Evolutionary conservation across 2,113 vertebrate species (phyloP), one percentile per base, ranked within the genome.

Genomic region (Cyanoliseus patagonus): DNA sequence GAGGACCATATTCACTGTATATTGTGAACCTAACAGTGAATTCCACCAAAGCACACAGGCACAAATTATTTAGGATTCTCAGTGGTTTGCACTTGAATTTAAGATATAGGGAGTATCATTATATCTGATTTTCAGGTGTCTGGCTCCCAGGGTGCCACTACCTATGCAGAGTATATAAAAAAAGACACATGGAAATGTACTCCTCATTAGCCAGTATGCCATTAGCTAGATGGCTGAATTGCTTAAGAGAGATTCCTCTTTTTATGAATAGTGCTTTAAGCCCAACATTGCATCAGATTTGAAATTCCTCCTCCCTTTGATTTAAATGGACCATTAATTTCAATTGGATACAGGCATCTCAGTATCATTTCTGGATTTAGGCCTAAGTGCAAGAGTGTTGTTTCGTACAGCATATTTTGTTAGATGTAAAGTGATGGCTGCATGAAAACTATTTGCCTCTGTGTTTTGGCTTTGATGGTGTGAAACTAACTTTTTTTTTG

Each of bases 281-380:
- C 10, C 70, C 57, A 82, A 9, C 13, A 46, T 28, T 77, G 23
- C 83, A 83, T 80, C 35, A 53, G 31, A 70, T 88, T 67, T 86
- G 25, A 88, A 49, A 77, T 59, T 90, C 68, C 17, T 86, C 30
- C 61, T 86, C 15, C 27, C 10, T 94, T 64, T 59, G 16, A 22
- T 74, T 89, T 86, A 81, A 73, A 83, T 39, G 63, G 41, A 80
- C 44, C 42, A 51, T 88, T 95, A 80, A 93, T 92, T 93, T 93
- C 76, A 77, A 5, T 16, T 59, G 51, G 10, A 64, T 64, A 64
- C 0, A 2, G 33, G 17, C 31, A 88, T 51, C 63, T 88, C 63
- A 22, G 28, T 59, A 46, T 77, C 15, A 33, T 53, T 81, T 92
- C 51, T 81, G 42, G 53, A 88, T 63, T 62, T 83, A 63, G 17